phyloP scores from a whole-genome alignment of 2,113 vertebrate genomes.

The Meriones unguiculatus region DNA sequence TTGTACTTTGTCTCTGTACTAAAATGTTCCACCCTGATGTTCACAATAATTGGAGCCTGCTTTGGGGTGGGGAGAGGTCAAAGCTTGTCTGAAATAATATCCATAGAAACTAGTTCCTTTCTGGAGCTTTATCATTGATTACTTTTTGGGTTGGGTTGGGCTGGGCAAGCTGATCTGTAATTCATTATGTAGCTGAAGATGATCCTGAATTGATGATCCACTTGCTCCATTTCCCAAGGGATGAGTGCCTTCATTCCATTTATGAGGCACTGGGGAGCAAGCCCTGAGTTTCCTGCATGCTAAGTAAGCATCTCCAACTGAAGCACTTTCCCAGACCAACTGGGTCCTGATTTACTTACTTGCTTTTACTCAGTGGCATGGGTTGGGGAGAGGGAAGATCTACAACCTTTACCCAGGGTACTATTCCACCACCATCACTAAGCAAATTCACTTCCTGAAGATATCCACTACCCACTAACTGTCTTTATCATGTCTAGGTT shows the following conservation, averaged over 20 bases:
- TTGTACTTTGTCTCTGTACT: not conserved
- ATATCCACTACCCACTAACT: not conserved
- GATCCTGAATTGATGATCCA: not conserved
- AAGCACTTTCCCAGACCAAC: not conserved
- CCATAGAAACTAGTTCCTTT: not conserved
- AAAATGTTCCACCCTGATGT: not conserved
- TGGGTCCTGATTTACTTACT: not conserved
- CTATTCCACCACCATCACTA: not conserved
- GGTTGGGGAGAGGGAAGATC: not conserved
- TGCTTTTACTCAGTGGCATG: not conserved
- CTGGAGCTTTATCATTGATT: not conserved
- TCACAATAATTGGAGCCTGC: not conserved
- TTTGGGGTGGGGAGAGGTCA: not conserved
- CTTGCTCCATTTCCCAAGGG: not conserved
- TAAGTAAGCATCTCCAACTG: not conserved
- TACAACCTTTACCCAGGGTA: not conserved
- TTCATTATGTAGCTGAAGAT: not conserved
- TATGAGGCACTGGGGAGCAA: not conserved
- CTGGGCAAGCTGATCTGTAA: not conserved
- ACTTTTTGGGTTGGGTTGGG: not conserved
- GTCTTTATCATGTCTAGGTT: not conserved
- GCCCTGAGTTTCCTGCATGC: too few relatives aligned
- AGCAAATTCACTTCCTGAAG: not conserved
- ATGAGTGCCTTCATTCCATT: not conserved
- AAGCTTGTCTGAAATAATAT: not conserved